Evolutionary conservation across 1,140 invertebrate genomes (phyloP), one percentile per base, ranked within the genome.

Genomic region (Muscidifurax raptorellus): DNA sequence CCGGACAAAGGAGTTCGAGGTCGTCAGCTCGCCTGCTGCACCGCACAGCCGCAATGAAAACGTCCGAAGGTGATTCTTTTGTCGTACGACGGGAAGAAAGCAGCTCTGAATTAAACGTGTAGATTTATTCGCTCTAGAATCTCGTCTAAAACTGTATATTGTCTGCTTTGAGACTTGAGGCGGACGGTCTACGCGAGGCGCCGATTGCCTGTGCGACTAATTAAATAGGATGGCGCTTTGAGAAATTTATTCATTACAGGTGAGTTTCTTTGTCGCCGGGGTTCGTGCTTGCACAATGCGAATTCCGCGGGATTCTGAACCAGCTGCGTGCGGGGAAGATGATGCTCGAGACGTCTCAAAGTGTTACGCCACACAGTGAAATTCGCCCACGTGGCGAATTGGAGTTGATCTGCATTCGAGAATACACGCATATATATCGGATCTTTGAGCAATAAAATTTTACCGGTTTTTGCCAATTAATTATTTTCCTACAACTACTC

Each of bases 1-100:
- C 83, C 85, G 86, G 79, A 88, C 87, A 89, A 89, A 89, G 87
- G 83, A 88, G 86, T 87, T 44, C 25, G 84, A 82, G 87, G 87
- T 88, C 87, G 86, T 87, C 86, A 87, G 87, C 86, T 86, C 30
- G 32, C 36, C 15, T n/a, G n/a, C n/a, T n/a, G 32, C n/a, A 30
- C 7, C 30, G 59, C 0, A 22, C 36, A 64, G 78, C 44, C 7
- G 27, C 28, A 44, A 81, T 81, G 52, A 81, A 82, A 66, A 64
- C 12, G 32, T 22, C 25, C 40, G 32, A 52, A 52, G 66, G 44
- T 27, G 15, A 71, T 80, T 69, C 28, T 71, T 44, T 40, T 74
- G 27, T 82, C 52, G 47, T 12, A 30, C 40, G 69, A n/a, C n/a
- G n/a, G n/a, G n/a, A 25, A 59, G 80, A 81, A 59, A 72, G 2